Conservation (phyloP, 2,113 vertebrate species). For the Microcebus tavaratra region DNA sequence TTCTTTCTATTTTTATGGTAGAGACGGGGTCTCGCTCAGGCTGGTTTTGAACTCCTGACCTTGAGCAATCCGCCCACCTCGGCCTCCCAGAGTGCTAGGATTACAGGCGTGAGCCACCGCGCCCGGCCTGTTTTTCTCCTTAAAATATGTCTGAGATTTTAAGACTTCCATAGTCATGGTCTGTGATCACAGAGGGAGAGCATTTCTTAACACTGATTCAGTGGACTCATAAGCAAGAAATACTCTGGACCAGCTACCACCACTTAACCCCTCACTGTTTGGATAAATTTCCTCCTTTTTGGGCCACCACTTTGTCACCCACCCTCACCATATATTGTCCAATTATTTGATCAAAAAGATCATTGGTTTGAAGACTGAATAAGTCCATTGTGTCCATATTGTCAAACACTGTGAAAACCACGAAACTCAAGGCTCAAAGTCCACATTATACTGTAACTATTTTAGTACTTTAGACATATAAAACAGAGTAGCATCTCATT, state of each 20-base stretch:
- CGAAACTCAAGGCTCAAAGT: background rate
- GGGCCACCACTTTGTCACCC: background rate
- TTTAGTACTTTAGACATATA: background rate
- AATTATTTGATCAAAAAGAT: constrained; percentile 38
- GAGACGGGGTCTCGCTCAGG: too few species aligned
- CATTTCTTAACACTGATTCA: background rate
- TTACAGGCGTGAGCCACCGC: too few species aligned
- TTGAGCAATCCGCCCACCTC: too few species aligned
- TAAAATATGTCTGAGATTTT: constrained; percentile 17
- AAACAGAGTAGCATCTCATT: constrained; percentile 22
- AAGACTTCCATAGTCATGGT: background rate
- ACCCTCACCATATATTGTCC: background rate
- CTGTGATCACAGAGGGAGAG: constrained; percentile 1
- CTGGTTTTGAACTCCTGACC: too few species aligned
- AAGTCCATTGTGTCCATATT: background rate
- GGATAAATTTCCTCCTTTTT: background rate
- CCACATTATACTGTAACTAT: background rate
- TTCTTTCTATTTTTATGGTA: too few species aligned
- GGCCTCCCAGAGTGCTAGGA: too few species aligned
- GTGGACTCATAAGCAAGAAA: background rate
- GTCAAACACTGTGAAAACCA: background rate
- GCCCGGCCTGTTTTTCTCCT: too few species aligned
- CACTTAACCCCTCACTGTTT: background rate
- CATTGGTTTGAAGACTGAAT: constrained; percentile 32
- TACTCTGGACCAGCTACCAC: background rate